These are phyloP conservation scores for Chloropsis hardwickii DNA, from an alignment of 2,113 vertebrate species.

Conservation along the genomic window DNA sequence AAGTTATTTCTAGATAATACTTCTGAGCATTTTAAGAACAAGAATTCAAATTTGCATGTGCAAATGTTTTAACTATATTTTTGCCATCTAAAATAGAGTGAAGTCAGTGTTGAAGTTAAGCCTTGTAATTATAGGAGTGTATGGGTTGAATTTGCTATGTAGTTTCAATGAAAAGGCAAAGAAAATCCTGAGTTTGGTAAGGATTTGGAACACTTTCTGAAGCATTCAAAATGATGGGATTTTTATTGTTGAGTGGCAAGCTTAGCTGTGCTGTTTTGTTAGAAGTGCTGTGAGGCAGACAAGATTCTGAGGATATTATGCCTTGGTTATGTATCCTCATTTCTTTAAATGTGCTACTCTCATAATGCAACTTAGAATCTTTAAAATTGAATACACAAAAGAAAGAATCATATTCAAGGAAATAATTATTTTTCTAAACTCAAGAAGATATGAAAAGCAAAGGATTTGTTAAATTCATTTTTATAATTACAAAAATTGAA, in stretches of 20 bases:
- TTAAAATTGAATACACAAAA: not conserved
- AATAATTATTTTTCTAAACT: not conserved
- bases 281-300: not conserved
- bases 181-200: not conserved
- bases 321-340: not conserved
- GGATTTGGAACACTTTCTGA: not conserved
- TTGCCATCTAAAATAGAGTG: not conserved
- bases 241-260: not conserved
- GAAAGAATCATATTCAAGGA: not conserved
- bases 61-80: not conserved
- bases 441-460: not conserved
- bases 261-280: not conserved
- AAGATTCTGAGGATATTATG: not conserved
- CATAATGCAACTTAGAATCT: not conserved
- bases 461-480: fast-evolving
- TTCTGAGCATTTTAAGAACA: not conserved
- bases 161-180: not conserved
- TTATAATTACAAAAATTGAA: not conserved
- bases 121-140: not conserved
- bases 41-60: not conserved
- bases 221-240: fast-evolving
- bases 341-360: not conserved
- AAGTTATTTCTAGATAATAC: not conserved
- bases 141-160: not conserved
- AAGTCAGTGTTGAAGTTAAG: not conserved